phyloP scores from a whole-genome alignment of 2,113 vertebrate species.

The Zosterops borbonicus region DNA sequence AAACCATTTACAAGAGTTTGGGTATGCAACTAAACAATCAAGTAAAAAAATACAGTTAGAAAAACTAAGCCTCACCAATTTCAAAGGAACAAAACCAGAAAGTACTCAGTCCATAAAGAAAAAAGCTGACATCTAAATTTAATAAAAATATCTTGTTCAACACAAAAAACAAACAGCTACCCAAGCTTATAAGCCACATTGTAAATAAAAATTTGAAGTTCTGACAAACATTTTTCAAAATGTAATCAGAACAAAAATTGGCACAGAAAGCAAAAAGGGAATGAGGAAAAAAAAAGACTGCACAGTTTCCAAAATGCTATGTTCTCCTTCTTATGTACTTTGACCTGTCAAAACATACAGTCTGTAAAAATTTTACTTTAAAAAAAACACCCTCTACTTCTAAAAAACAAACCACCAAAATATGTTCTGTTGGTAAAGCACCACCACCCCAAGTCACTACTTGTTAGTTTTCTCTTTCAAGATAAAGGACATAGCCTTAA shows the following conservation, averaged over 20 bases:
- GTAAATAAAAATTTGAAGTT: conserved; percentile 28
- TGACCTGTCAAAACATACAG: conserved; percentile 50
- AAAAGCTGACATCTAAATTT: conserved; percentile 45
- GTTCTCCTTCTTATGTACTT: conserved; percentile 50
- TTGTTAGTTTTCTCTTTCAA: conserved; percentile 31
- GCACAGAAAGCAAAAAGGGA: conserved; percentile 68
- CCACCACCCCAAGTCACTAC: conserved; percentile 3
- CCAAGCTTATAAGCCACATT: conserved; percentile 44
- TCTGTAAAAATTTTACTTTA: conserved; percentile 60
- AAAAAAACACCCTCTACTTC: background rate
- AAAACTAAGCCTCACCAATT: conserved; percentile 45
- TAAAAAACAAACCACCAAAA: background rate
- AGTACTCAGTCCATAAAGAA: conserved; percentile 19
- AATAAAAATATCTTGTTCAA: conserved; percentile 30
- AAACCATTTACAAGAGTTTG: conserved; percentile 69
- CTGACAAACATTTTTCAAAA: conserved; percentile 47
- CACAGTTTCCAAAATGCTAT: conserved; percentile 57
- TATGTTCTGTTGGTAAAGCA: conserved; percentile 19
- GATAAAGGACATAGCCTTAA: background rate
- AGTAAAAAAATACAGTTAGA: conserved; percentile 56
- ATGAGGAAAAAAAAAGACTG: conserved; percentile 53
- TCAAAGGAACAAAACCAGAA: conserved; percentile 55
- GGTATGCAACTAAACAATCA: conserved; percentile 67
- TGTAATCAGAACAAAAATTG: conserved; percentile 59
- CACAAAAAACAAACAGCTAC: conserved; percentile 44